A percentile compares a stretch with the other conserved stretches of the same genome.
Evolutionary conservation across 2,888 invertebrate genomes (phyloP).

Genomic region (Heliconius hortense): DNA sequence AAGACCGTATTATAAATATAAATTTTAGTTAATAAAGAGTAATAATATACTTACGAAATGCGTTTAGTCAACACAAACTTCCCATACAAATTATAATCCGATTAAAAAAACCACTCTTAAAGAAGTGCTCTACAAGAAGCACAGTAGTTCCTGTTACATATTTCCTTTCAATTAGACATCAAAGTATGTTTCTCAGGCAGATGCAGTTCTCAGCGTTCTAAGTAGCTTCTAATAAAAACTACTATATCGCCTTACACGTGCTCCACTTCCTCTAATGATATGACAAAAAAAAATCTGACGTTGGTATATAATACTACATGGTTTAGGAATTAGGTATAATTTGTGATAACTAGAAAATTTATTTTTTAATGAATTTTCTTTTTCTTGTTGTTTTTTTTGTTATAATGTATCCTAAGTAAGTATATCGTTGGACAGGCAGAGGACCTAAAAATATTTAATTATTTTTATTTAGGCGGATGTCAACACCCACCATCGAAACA

Average conservation of each 20-base stretch:
- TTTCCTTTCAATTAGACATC: not conserved
- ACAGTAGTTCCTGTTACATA: constrained; percentile 15
- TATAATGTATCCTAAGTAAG: too few relatives aligned
- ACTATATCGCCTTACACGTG: constrained; percentile 24
- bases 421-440: too few relatives aligned
- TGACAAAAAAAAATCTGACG: constrained; percentile 18
- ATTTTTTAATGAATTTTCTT: too few relatives aligned
- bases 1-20: too few relatives aligned
- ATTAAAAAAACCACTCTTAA: not conserved
- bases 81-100: not conserved
- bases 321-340: not conserved
- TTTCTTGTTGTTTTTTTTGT: too few relatives aligned
- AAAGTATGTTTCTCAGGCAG: constrained; percentile 14
- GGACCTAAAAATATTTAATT: too few relatives aligned
- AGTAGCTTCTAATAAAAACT: constrained; percentile 21
- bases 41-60: not conserved
- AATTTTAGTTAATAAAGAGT: too few relatives aligned
- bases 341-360: not conserved
- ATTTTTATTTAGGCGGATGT: too few relatives aligned
- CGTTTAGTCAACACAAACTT: not conserved
- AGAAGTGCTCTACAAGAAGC: not conserved
- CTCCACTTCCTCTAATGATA: constrained; percentile 17
- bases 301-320: constrained; percentile 13
- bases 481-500: too few relatives aligned
- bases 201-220: constrained; percentile 14